Conservation (phyloP, 2,113 vertebrate genomes). For the Indicator indicator region DNA sequence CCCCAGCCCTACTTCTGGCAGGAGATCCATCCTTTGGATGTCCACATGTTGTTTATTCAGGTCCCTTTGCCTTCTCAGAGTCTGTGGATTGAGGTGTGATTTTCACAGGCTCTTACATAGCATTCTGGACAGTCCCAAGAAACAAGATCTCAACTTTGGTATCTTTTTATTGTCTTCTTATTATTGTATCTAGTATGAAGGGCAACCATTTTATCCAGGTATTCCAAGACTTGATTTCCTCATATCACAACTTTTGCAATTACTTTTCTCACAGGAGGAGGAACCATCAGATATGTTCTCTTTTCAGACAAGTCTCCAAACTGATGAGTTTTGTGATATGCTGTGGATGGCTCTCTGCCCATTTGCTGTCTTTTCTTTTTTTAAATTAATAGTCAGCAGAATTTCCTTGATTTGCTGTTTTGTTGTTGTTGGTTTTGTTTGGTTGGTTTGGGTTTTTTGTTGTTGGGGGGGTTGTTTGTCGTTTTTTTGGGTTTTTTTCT, state of each 20-base stretch:
- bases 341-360: background rate
- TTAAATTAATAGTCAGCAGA: background rate
- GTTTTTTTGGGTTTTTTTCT: background rate
- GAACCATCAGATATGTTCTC: background rate
- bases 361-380: background rate
- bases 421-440: too few relatives aligned
- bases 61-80: background rate
- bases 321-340: background rate
- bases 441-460: too few relatives aligned
- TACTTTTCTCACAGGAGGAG: background rate
- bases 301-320: background rate
- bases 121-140: background rate
- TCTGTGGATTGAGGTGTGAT: background rate
- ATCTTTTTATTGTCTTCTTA: background rate
- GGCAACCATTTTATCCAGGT: background rate
- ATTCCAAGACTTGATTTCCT: background rate
- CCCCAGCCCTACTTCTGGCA: background rate
- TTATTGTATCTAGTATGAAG: background rate
- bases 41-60: background rate
- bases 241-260: background rate
- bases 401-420: background rate
- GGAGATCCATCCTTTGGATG: background rate
- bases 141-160: background rate
- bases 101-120: background rate
- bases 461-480: too few relatives aligned